Conservation (phyloP, 2,113 vertebrate species). For the Lepus europaeus region DNA sequence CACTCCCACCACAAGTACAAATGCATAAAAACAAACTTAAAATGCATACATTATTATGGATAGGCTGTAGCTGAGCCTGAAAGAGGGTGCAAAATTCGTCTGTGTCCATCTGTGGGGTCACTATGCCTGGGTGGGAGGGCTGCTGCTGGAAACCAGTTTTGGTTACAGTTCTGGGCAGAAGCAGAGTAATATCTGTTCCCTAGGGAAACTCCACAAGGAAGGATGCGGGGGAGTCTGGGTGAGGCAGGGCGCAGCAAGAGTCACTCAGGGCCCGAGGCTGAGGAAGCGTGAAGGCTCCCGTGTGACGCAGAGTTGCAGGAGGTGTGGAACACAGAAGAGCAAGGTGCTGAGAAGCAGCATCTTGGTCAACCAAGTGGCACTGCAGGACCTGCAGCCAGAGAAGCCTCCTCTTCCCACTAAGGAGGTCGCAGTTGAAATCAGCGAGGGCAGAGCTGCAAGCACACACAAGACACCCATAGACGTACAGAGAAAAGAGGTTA, state of each 20-base stretch:
- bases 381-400: background rate
- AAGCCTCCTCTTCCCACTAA: background rate
- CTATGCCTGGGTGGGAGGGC: background rate
- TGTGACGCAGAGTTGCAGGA: background rate
- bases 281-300: background rate
- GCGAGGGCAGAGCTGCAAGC: background rate
- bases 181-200: background rate
- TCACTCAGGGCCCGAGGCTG: background rate
- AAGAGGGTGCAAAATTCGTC: background rate
- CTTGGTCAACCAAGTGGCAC: background rate
- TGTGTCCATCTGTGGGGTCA: background rate
- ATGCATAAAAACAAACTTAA: conserved; percentile 23
- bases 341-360: background rate
- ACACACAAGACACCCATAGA: background rate
- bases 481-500: background rate
- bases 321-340: background rate
- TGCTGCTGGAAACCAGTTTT: background rate
- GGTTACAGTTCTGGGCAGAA: background rate
- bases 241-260: background rate
- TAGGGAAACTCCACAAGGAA: background rate
- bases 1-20: background rate
- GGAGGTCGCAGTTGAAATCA: background rate
- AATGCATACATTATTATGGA: background rate
- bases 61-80: background rate
- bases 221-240: background rate